A percentile compares a stretch with the other conserved stretches of the same genome.
phyloP scores from a whole-genome alignment of 2,797 vertebrate genomes.

The Chanos chanos region DNA sequence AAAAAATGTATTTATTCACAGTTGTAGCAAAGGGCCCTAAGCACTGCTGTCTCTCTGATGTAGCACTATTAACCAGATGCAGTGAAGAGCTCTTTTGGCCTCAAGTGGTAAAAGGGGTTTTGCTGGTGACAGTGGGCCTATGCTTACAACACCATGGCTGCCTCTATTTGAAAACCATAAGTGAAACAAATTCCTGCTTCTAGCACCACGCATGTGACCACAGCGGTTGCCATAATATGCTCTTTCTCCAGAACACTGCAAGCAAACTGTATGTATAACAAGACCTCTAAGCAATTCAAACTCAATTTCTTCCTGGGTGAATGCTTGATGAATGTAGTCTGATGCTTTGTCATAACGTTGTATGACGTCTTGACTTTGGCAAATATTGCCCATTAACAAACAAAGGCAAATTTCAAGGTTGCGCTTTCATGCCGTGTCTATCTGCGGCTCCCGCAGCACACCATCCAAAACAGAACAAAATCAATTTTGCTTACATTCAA shows the following conservation, averaged over 20 bases:
- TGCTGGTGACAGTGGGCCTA: constrained; percentile 37
- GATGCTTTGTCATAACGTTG: no score
- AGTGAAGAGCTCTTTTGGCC: constrained; percentile 50
- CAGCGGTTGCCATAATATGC: constrained; percentile 51
- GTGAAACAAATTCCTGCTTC: constrained; percentile 29
- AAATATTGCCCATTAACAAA: no score
- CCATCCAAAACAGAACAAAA: no score
- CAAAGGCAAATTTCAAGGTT: no score
- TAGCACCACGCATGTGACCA: constrained; percentile 41
- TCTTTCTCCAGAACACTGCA: constrained; percentile 41
- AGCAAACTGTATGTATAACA: constrained; percentile 18
- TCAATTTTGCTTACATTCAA: no score
- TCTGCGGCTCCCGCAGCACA: no score
- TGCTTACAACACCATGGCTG: constrained; percentile 51
- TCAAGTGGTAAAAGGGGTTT: constrained; percentile 35
- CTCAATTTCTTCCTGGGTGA: no score
- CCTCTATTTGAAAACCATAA: constrained; percentile 49
- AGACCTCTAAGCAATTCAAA: no score
- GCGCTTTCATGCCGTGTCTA: no score
- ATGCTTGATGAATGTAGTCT: no score
- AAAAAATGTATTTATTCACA: constrained; percentile 54
- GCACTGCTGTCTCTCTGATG: constrained; percentile 46
- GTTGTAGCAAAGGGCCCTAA: constrained; percentile 48
- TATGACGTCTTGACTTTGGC: no score
- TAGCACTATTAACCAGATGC: constrained; percentile 57